Percentiles rank a stretch among this genome's conserved stretches.
These are phyloP conservation scores for Zaprionus inermis DNA, from an alignment of 1,140 invertebrate species.

Conservation along the genomic window DNA sequence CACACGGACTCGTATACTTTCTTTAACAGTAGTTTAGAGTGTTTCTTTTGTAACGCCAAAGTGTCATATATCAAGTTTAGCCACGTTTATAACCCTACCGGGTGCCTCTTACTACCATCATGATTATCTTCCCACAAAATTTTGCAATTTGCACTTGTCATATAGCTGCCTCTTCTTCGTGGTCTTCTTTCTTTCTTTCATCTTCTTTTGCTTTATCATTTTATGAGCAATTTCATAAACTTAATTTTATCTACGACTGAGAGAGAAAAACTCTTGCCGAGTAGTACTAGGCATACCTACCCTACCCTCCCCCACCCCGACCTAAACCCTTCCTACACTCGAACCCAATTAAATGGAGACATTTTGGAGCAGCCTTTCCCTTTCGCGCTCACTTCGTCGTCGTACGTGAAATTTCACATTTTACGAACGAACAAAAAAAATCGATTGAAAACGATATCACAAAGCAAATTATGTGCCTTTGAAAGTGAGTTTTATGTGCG, in stretches of 20 bases:
- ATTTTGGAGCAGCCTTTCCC: slow-evolving; percentile 1
- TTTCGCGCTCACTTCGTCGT: slow-evolving; percentile 7
- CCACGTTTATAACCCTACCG: slow-evolving; percentile 45
- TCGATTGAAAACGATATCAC: slow-evolving; percentile 53
- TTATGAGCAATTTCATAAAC: slow-evolving; percentile 63
- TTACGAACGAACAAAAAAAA: slow-evolving; percentile 10
- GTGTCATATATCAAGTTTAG: slow-evolving; percentile 39
- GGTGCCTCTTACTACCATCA: slow-evolving; percentile 2
- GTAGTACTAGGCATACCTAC: neutral
- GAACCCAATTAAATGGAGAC: slow-evolving; percentile 54
- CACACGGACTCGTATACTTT: slow-evolving; percentile 26
- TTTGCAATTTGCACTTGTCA: slow-evolving; percentile 29
- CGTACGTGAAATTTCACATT: slow-evolving; percentile 9
- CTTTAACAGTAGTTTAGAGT: slow-evolving; percentile 1
- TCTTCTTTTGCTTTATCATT: slow-evolving; percentile 30
- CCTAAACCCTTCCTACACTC: neutral
- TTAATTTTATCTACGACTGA: slow-evolving; percentile 45
- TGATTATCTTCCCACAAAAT: slow-evolving; percentile 11
- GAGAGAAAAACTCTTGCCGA: slow-evolving; percentile 5
- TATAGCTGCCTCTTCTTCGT: slow-evolving; percentile 2
- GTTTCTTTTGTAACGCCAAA: slow-evolving; percentile 23
- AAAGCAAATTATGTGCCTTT: slow-evolving; percentile 67
- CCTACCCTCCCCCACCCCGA: neutral
- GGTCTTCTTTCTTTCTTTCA: neutral
- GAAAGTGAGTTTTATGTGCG: slow-evolving; percentile 63